Conservation (phyloP, 1,140 invertebrate genomes). For the Drosophila micromelanica region DNA sequence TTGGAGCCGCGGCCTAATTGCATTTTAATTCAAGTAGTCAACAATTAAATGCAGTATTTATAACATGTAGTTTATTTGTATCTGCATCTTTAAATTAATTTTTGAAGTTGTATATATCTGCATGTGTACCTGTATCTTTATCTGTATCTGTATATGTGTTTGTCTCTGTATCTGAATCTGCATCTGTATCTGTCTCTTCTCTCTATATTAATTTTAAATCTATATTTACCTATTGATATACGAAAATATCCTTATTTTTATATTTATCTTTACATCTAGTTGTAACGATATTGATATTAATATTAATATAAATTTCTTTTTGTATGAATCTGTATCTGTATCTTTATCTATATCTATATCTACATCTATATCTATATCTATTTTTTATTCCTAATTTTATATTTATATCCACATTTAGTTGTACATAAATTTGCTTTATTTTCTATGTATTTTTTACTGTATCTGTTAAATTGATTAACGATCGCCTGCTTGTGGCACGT, state of each 20-base stretch:
- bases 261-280: background rate
- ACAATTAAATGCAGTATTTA: conserved; percentile 9
- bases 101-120: no score
- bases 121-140: background rate
- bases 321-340: background rate
- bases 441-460: background rate
- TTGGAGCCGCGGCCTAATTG: conserved; percentile 12
- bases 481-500: conserved; percentile 20
- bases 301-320: no score
- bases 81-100: background rate
- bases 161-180: background rate
- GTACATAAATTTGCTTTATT: background rate
- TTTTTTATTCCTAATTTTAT: background rate
- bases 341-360: background rate
- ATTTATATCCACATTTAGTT: background rate
- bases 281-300: background rate
- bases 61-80: background rate
- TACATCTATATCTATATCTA: background rate
- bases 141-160: background rate
- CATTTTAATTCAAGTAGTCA: conserved; percentile 4
- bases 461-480: conserved; percentile 9
- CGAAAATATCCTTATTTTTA: no score
- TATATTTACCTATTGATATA: background rate
- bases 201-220: background rate
- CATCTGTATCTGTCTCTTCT: background rate